These are phyloP conservation scores for Orchesella flavescens DNA, from an alignment of 2,888 invertebrate species.

Conservation along the genomic window DNA sequence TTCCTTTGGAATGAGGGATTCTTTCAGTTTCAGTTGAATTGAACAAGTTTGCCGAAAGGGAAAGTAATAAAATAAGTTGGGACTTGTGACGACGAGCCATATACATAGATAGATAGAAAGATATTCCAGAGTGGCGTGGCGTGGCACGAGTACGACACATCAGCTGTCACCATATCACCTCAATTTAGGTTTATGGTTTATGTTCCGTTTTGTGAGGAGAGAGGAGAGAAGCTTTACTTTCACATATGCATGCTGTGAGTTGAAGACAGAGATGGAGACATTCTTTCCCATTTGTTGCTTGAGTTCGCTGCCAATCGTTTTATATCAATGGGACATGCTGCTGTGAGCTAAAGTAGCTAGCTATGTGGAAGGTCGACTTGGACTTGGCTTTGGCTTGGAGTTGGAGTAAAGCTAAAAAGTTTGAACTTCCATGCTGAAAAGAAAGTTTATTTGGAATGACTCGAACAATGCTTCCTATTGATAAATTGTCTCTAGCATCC, in stretches of 20 bases:
- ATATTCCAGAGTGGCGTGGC: not conserved
- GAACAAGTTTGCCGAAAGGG: not conserved
- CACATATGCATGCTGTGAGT: not conserved
- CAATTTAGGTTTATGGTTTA: constrained; percentile 52
- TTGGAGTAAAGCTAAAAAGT: not conserved
- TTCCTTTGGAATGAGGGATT: not conserved
- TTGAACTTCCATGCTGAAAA: not conserved
- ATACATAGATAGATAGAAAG: too few species aligned
- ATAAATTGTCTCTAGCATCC: too few species aligned
- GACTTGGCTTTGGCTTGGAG: too few species aligned
- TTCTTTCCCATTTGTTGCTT: constrained; percentile 21
- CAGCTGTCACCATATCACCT: constrained; percentile 52
- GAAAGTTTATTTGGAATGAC: not conserved
- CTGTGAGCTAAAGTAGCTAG: not conserved
- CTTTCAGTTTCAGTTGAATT: not conserved
- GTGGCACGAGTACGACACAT: constrained; percentile 44
- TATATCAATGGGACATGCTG: not conserved
- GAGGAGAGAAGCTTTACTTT: not conserved
- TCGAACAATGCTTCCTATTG: too few species aligned
- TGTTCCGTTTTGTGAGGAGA: not conserved
- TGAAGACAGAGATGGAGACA: constrained; percentile 18
- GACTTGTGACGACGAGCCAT: not conserved
- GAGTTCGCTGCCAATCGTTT: not conserved
- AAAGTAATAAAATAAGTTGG: constrained; percentile 4
- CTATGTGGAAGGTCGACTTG: not conserved